These are phyloP conservation scores for Caenorhabditis elegans DNA, from an alignment of 1,140 invertebrate genomes.

Conservation along the genomic window DNA sequence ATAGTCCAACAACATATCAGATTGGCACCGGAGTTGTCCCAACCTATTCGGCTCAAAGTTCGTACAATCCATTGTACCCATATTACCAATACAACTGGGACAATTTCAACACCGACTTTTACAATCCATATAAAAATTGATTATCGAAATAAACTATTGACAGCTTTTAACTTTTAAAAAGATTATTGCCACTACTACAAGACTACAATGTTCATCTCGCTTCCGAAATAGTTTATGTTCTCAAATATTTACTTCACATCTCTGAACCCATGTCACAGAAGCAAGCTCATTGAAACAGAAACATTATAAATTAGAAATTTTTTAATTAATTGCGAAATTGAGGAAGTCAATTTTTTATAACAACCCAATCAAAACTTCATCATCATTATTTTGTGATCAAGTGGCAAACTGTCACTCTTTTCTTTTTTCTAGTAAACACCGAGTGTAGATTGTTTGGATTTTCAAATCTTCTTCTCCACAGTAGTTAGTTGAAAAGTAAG, in stretches of 20 bases:
- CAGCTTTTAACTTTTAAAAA: no score
- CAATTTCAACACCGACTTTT: not conserved
- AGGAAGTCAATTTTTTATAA: not conserved
- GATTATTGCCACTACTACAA: no score
- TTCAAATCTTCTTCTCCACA: constrained; percentile 2
- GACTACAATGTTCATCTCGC: no score
- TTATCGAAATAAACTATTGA: not conserved
- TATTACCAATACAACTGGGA: not conserved
- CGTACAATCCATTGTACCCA: not conserved
- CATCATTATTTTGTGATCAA: not conserved
- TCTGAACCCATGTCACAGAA: not conserved
- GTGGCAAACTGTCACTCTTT: not conserved
- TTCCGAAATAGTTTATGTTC: not conserved
- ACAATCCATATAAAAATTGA: constrained; percentile 7
- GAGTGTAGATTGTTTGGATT: constrained; percentile 30
- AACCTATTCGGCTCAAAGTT: not conserved
- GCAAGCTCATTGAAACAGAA: not conserved
- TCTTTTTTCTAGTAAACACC: not conserved
- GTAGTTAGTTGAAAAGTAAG: constrained; percentile 14
- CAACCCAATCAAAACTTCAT: not conserved
- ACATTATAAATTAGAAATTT: no score
- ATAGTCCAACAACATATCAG: not conserved
- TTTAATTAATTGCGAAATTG: no score
- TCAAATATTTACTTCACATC: constrained; percentile 1
- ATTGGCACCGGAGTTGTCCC: not conserved